These are phyloP conservation scores for Diphyllodes magnificus DNA, from an alignment of 2,113 vertebrate genomes.

Conservation along the genomic window DNA sequence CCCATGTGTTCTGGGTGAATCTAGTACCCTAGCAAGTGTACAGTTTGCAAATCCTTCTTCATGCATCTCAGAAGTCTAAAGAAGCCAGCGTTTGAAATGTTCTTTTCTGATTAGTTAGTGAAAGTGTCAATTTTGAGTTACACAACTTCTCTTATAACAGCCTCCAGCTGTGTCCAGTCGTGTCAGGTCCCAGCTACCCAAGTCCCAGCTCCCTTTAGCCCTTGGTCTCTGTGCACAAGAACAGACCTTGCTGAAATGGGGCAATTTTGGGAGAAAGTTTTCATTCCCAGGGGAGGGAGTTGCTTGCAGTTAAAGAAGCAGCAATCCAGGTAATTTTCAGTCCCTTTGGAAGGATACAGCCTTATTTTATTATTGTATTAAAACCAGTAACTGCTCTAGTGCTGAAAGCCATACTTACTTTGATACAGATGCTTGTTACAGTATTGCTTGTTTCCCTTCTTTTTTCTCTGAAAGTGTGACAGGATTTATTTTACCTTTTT, in stretches of 20 bases:
- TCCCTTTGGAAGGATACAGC: not conserved
- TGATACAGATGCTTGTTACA: not conserved
- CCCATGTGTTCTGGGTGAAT: not conserved
- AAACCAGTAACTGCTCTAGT: not conserved
- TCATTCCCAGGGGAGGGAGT: not conserved
- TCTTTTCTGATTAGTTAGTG: not conserved
- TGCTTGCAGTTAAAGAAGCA: not conserved
- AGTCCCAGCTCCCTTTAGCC: not conserved
- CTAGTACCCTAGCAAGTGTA: not conserved
- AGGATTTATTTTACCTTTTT: not conserved
- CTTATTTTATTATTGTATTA: not conserved
- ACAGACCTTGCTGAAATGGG: not conserved
- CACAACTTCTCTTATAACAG: not conserved
- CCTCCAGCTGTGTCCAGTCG: not conserved
- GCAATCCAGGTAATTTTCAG: not conserved
- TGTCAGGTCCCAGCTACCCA: not conserved
- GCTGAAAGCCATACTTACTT: not conserved
- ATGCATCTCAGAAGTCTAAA: not conserved
- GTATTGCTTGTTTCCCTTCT: not conserved
- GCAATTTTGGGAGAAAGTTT: not conserved
- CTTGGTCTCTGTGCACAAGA: not conserved
- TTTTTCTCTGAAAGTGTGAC: not conserved
- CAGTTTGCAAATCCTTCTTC: not conserved
- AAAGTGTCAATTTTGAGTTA: not conserved
- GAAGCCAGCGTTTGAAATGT: not conserved